These are phyloP conservation scores for Oophaga pumilio DNA, from an alignment of 2,113 vertebrate genomes.

Conservation along the genomic window DNA sequence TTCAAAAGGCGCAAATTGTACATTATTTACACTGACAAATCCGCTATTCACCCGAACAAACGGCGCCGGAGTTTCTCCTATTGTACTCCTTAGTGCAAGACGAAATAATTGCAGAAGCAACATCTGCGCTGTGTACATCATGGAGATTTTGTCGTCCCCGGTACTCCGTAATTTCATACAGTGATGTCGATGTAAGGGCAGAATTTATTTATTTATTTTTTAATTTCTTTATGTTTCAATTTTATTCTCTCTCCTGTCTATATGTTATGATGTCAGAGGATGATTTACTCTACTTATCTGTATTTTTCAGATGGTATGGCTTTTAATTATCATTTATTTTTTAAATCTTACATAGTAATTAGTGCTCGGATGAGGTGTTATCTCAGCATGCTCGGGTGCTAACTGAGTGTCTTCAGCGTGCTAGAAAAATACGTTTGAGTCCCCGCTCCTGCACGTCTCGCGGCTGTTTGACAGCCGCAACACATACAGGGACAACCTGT, in stretches of 20 bases:
- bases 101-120: background rate
- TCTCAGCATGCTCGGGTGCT: too few species aligned
- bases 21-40: conserved; percentile 20
- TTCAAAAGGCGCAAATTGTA: conserved; percentile 17
- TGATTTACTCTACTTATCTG: background rate
- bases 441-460: too few species aligned
- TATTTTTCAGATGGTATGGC: background rate
- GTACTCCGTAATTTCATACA: background rate
- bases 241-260: background rate
- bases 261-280: background rate
- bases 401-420: too few species aligned
- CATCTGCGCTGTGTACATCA: background rate
- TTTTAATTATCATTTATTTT: too few species aligned
- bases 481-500: too few species aligned
- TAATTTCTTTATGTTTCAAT: background rate
- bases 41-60: background rate
- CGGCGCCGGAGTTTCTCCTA: background rate
- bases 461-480: too few species aligned
- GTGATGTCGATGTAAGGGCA: background rate
- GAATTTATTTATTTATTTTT: background rate
- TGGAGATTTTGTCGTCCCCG: background rate
- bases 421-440: too few species aligned
- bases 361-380: too few species aligned
- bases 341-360: too few species aligned
- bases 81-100: background rate